Percentiles rank a stretch among this genome's conserved stretches.
These are phyloP conservation scores for Tyrannus savana DNA, from an alignment of 2,113 vertebrate genomes.

Conservation along the genomic window DNA sequence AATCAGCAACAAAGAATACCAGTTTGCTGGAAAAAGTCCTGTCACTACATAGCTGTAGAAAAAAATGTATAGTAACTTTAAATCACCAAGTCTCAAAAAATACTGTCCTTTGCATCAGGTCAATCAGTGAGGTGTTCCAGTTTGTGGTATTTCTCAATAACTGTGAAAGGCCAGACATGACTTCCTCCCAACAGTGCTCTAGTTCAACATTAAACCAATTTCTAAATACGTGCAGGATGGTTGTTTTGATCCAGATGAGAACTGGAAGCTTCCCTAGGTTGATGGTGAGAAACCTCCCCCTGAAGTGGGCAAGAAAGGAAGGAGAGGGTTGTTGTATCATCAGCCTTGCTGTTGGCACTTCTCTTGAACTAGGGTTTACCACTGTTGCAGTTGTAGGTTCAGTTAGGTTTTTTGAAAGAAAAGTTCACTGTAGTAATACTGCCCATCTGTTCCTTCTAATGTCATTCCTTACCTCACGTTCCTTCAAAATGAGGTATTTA, in stretches of 20 bases:
- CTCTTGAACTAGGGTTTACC: neutral
- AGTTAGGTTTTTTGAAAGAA: neutral
- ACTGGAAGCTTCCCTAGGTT: neutral
- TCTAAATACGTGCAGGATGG: neutral
- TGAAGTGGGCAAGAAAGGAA: neutral
- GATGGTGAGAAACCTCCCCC: neutral
- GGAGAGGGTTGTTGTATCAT: neutral
- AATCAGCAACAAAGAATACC: neutral
- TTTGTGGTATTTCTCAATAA: neutral
- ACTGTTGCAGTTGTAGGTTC: neutral
- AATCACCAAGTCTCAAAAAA: neutral
- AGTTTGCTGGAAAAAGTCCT: neutral
- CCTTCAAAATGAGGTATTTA: neutral
- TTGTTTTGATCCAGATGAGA: neutral
- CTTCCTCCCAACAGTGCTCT: neutral
- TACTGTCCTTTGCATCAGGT: accelerated
- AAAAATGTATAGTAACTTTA: neutral
- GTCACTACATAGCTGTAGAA: neutral
- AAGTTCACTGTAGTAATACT: neutral
- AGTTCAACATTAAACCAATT: neutral
- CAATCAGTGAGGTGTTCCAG: neutral
- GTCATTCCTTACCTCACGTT: neutral
- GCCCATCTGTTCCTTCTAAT: neutral
- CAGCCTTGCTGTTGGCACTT: neutral
- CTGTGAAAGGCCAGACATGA: neutral